Evolutionary conservation across 2,888 invertebrate genomes (phyloP).

Genomic region (Thecophora atra): DNA sequence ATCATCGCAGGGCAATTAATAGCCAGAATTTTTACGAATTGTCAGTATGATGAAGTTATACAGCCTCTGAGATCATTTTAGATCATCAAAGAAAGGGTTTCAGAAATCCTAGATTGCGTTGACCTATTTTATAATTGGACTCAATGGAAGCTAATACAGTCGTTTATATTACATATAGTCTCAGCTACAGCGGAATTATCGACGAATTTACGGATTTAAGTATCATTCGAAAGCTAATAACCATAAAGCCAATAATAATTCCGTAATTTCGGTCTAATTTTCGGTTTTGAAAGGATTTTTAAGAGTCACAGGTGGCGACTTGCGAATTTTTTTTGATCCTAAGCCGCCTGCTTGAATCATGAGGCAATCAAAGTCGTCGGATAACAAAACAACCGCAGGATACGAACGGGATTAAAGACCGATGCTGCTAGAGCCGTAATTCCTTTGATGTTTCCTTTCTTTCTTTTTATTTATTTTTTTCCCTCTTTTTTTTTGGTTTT

Average conservation of each 20-base stretch:
- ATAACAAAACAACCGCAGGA: conserved; percentile 43
- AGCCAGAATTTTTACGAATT: not conserved
- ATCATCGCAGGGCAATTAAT: conserved; percentile 23
- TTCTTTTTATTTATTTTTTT: too few relatives aligned
- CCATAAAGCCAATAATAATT: conserved; percentile 17
- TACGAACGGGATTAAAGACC: conserved; percentile 45
- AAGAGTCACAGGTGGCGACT: conserved; percentile 50
- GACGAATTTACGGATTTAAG: too few relatives aligned
- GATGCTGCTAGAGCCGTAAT: not conserved
- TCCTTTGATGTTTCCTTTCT: conserved; percentile 7
- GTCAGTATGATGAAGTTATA: conserved; percentile 4
- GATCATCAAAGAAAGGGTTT: too few relatives aligned
- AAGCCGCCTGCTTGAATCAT: not conserved
- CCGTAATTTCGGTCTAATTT: conserved; percentile 26
- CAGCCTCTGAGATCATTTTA: too few relatives aligned
- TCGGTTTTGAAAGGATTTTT: conserved; percentile 32
- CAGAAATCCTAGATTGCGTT: too few relatives aligned
- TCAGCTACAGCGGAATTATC: too few relatives aligned
- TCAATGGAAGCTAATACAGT: too few relatives aligned
- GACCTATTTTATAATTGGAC: too few relatives aligned
- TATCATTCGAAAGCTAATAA: too few relatives aligned
- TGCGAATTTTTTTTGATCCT: conserved; percentile 46
- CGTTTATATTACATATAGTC: too few relatives aligned
- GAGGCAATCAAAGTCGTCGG: conserved; percentile 13
- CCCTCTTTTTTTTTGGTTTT: too few relatives aligned